Conservation (phyloP, 2,797 vertebrate species). For the Clangula hyemalis region DNA sequence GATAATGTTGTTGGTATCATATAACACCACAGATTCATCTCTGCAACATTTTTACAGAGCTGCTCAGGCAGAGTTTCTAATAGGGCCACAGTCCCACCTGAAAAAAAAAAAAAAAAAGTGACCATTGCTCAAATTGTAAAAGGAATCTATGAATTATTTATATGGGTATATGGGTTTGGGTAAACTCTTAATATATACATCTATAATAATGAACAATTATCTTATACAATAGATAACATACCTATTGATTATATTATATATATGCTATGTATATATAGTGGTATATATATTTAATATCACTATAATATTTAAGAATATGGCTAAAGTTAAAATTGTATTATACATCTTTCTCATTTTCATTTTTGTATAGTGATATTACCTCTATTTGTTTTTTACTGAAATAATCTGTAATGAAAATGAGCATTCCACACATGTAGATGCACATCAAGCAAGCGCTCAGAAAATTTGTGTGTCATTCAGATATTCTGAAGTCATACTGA, state of each 20-base stretch:
- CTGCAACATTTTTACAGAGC: not conserved
- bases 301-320: not conserved
- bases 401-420: not conserved
- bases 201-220: no score
- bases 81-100: not conserved
- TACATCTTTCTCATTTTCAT: not conserved
- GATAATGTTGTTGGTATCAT: slow-evolving; percentile 10
- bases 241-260: not conserved
- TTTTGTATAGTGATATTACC: not conserved
- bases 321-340: not conserved
- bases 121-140: not conserved
- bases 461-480: not conserved
- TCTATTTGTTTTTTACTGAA: not conserved
- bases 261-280: not conserved
- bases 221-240: not conserved
- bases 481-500: not conserved
- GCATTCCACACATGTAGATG: not conserved
- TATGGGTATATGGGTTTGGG: not conserved
- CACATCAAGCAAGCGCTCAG: not conserved
- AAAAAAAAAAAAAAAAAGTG: not conserved
- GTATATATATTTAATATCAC: not conserved
- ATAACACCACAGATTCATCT: slow-evolving; percentile 18
- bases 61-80: not conserved
- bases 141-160: not conserved
- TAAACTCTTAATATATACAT: not conserved